Conservation (phyloP, 2,113 vertebrate species). For the Dasyprocta punctata region DNA sequence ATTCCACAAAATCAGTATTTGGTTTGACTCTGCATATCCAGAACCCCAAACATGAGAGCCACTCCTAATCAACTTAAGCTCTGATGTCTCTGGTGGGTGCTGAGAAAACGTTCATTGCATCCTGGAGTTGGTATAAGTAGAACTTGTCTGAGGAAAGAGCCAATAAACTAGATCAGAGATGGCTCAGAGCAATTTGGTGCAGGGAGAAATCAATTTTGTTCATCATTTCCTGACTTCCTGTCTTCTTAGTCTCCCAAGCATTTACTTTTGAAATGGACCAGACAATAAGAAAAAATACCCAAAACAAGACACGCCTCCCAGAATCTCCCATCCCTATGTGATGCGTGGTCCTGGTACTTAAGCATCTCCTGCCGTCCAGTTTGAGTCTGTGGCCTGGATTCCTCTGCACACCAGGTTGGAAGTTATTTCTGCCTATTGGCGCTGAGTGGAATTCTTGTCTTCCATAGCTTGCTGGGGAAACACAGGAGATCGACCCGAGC, state of each 20-base stretch:
- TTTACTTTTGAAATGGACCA: constrained; percentile 24
- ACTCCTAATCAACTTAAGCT: neutral
- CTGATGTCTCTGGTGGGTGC: neutral
- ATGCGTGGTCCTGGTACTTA: neutral
- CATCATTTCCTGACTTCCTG: neutral
- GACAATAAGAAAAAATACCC: neutral
- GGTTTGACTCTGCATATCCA: neutral
- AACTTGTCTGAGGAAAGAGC: neutral
- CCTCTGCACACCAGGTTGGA: neutral
- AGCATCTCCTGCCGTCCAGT: neutral
- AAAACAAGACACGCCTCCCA: neutral
- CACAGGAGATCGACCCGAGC: neutral
- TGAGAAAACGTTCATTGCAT: neutral
- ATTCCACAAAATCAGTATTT: neutral
- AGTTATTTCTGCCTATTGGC: neutral
- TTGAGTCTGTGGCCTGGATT: constrained; percentile 22
- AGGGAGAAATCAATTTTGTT: neutral
- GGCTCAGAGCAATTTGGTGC: neutral
- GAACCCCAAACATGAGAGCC: neutral
- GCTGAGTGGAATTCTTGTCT: neutral
- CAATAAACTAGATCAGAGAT: neutral
- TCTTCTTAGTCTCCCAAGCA: neutral
- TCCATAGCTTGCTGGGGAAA: neutral
- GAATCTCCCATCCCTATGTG: neutral
- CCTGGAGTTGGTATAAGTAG: neutral